A percentile compares a stretch with the other conserved stretches of the same genome.
These are phyloP conservation scores for Scatophagus argus DNA, from an alignment of 2,113 vertebrate species.

Conservation along the genomic window DNA sequence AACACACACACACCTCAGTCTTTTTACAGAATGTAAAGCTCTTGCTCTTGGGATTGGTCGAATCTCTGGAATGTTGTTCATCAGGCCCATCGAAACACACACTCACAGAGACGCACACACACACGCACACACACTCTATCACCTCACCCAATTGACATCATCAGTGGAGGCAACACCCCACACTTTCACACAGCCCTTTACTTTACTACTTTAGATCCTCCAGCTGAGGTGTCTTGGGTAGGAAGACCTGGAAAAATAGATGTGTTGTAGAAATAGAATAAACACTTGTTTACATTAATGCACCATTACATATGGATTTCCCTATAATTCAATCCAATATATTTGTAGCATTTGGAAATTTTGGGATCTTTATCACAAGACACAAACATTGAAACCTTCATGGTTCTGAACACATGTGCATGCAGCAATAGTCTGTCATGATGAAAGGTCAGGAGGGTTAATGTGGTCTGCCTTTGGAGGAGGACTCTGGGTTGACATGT, in stretches of 20 bases:
- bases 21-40: conserved; percentile 29
- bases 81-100: conserved; percentile 70
- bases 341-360: neutral
- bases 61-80: conserved; percentile 72
- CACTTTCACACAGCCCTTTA: conserved; percentile 19
- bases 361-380: neutral
- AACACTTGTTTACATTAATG: neutral
- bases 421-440: neutral
- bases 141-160: conserved; percentile 51
- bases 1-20: neutral
- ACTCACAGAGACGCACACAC: neutral
- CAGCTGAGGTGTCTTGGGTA: neutral
- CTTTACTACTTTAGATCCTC: neutral
- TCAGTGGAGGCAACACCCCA: conserved; percentile 33
- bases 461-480: neutral
- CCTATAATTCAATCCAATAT: neutral
- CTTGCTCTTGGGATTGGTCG: conserved; percentile 42
- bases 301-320: neutral
- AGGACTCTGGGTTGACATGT: neutral
- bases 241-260: neutral
- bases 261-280: neutral
- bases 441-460: neutral
- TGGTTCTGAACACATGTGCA: neutral
- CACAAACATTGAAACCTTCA: neutral
- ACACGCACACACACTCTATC: conserved; percentile 1